Conservation (phyloP, 2,797 vertebrate species). For the Chromobotia macracanthus region DNA sequence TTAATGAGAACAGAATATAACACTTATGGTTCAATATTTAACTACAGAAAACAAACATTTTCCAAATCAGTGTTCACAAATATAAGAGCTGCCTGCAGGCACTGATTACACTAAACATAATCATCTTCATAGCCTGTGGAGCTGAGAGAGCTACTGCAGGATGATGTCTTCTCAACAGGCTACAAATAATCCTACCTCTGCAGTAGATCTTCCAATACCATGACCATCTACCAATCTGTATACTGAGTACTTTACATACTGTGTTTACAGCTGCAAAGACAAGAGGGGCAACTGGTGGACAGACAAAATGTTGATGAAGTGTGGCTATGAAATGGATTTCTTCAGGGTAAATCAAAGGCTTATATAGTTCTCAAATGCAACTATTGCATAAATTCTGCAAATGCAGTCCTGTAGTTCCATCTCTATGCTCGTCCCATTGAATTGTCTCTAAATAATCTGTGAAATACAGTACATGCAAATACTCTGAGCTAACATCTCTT, state of each 20-base stretch:
- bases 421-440: no score
- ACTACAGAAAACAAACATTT: background rate
- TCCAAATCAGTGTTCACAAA: background rate
- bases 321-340: conserved; percentile 19
- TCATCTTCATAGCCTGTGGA: conserved; percentile 2
- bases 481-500: no score
- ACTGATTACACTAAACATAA: conserved; percentile 7
- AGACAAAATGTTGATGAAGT: conserved; percentile 13
- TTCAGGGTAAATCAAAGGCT: conserved; percentile 12
- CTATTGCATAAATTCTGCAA: no score
- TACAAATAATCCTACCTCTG: background rate
- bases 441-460: no score
- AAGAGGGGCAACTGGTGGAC: background rate
- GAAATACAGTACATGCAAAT: no score
- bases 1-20: background rate
- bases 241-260: no score
- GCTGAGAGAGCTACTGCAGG: background rate
- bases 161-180: background rate
- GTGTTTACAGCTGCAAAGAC: no score
- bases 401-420: no score
- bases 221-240: background rate
- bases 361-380: no score
- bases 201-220: background rate
- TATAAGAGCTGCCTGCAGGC: background rate
- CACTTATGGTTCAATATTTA: background rate